Conservation (phyloP, 2,888 invertebrate genomes). For the Philereme transversata region DNA sequence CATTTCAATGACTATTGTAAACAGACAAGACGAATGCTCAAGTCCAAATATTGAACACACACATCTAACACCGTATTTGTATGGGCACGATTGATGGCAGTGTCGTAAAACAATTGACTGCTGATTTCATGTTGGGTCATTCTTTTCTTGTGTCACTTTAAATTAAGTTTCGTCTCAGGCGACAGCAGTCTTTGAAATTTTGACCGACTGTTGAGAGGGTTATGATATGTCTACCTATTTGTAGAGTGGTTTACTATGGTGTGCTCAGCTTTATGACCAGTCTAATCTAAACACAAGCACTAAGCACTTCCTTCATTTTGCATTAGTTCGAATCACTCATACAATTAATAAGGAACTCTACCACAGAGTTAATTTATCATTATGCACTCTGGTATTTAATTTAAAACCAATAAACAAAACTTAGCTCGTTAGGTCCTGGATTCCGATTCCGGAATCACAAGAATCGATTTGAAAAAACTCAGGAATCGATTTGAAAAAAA, state of each 20-base stretch:
- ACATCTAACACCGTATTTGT: constrained; percentile 12
- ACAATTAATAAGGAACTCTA: too few relatives aligned
- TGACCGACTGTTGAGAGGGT: too few relatives aligned
- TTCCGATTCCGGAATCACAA: constrained; percentile 52
- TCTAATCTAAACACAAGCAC: too few relatives aligned
- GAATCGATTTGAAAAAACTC: constrained; percentile 65
- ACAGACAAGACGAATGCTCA: constrained; percentile 17
- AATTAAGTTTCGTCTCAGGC: too few relatives aligned
- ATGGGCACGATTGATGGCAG: constrained; percentile 3
- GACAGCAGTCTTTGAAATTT: neutral
- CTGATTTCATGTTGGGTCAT: constrained; percentile 17
- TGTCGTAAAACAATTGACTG: constrained; percentile 17
- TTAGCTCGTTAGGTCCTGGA: constrained; percentile 62
- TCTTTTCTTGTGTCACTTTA: constrained; percentile 16
- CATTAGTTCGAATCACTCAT: too few relatives aligned
- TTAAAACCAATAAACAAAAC: constrained; percentile 34
- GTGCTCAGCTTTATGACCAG: too few relatives aligned
- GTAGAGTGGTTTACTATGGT: too few relatives aligned
- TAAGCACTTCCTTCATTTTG: too few relatives aligned
- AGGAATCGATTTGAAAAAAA: constrained; percentile 54
- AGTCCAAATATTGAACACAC: constrained; percentile 17
- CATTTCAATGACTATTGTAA: constrained; percentile 12
- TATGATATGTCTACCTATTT: too few relatives aligned
- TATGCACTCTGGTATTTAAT: constrained; percentile 13
- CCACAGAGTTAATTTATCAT: neutral